Base-by-base conservation (phyloP, 2,888 invertebrate genomes). In the Ecdyonurus torrentis region DNA sequence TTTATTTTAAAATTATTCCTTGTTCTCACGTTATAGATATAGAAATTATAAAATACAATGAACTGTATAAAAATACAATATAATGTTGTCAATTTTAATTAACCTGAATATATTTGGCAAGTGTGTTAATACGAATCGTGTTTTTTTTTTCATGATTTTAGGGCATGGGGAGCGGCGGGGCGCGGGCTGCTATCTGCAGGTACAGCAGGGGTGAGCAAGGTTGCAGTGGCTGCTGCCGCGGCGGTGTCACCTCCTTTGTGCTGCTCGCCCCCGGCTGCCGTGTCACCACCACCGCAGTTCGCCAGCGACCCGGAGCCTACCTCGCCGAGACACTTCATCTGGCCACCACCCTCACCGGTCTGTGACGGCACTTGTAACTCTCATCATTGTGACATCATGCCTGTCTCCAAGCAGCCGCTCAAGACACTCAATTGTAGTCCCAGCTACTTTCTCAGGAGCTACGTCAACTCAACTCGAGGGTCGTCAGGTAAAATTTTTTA, bases 271-370 rank as follows among this genome's bases (percentile, higher is more conserved):
- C 37, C 37, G 15, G 37, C 55, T 7, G 55, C 55, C 19, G 55
- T 55, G 55, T 55, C 55, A 22, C 55, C 55, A n/a, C 55, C 55
- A 5, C 55, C 55, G 55, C 55, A 55, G 55, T 55, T 55, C 55
- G 55, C 55, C n/a, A n/a, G n/a, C n/a, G n/a, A n/a, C 15, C 7
- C 7, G 55, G 55, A n/a, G 19, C 19, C 19, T 22, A 20, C 7
- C 55, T 55, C 55, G 20, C 55, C 55, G 22, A 7, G 22, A 5
- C 55, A 55, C 55, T 55, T 55, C 55, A 55, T 55, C 55, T 55
- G 55, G 55, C 55, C 55, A 15, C 37, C 37, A 10, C 37, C 37
- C 7, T 37, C 15, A 15, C n/a, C n/a, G n/a, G n/a, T n/a, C n/a
- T n/a, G n/a, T n/a, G n/a, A n/a, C n/a, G n/a, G n/a, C n/a, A n/a